Evolutionary conservation across 2,113 vertebrate species (phyloP).

Genomic region (Microtus oregoni): DNA sequence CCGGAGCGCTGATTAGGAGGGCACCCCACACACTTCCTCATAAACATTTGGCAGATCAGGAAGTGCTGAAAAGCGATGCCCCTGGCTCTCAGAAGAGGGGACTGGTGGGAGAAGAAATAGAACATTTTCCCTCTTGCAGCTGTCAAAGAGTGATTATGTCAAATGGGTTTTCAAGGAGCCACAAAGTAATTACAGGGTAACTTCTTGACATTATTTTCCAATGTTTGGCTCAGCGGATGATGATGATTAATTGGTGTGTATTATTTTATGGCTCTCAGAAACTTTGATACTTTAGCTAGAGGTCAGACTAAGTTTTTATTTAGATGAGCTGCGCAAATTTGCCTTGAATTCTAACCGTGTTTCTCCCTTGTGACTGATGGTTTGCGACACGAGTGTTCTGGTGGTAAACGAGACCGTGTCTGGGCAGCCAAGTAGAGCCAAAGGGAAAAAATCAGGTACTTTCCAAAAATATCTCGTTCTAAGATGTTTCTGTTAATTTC

Average conservation of each 20-base stretch:
- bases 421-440: not conserved
- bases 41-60: constrained; percentile 82
- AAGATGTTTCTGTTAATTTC: constrained; percentile 42
- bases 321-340: constrained; percentile 41
- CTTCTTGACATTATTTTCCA: constrained; percentile 82
- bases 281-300: constrained; percentile 74
- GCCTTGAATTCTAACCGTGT: constrained; percentile 47
- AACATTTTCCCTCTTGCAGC: constrained; percentile 77
- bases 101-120: constrained; percentile 78
- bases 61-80: constrained; percentile 76
- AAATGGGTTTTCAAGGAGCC: constrained; percentile 83
- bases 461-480: constrained; percentile 41
- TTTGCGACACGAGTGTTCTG: not conserved
- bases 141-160: constrained; percentile 81
- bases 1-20: constrained; percentile 77
- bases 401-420: not conserved
- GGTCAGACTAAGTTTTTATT: constrained; percentile 64
- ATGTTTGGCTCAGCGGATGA: constrained; percentile 81
- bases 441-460: not conserved
- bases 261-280: constrained; percentile 79
- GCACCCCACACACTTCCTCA: constrained; percentile 78
- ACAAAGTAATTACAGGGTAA: constrained; percentile 82
- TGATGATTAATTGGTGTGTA: constrained; percentile 81
- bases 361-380: not conserved
- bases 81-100: constrained; percentile 75